Base-by-base conservation (phyloP, 2,888 invertebrate species). In the Phania funesta region DNA sequence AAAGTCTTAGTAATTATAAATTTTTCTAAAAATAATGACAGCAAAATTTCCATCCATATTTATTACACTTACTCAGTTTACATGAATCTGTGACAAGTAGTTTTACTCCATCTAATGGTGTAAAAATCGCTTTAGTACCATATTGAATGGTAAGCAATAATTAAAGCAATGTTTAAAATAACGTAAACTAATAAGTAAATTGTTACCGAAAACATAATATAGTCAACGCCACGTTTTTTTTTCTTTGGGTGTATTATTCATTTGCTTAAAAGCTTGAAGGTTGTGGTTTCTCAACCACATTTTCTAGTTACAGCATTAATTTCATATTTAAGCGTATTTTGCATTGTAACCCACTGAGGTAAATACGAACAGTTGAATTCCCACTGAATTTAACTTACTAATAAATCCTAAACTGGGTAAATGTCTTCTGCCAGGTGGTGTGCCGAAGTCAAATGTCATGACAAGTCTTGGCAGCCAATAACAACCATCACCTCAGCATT, bases 241-340 rank as follows among this genome's bases (percentile, higher is more conserved):
- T 26, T 26, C 26, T 26, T 6, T n/a, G n/a, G n/a, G n/a, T n/a
- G n/a, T 58, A 22, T 16, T 35, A 58, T 35, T 58, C 48, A 71
- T 58, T 71, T 52, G 62, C 52, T 52, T 52, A 6, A 67, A 58
- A 41, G 22, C 44, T 73, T 73, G 22, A 58, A 65, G 71, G 35
- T 62, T 76, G 71, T 68, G 67, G 67, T 67, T 48, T 65, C 32
- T 48, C 38, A 46, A 29, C 77, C 71, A 67, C 68, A 81, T 56
- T 44, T 77, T 74, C 54, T 20, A 48, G 77, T 32, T 77, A 9
- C 2, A 67, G 54, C 56, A 52, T 73, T 64, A 26, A 58, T 65
- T 58, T 80, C 29, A 58, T 58, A 65, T 48, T 44, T 50, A 32
- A 67, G 29, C 62, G 50, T 68, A 29, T 48, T 75, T 32, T 64